Evolutionary conservation across 2,888 invertebrate species (phyloP), one percentile per base, ranked within the genome.

Genomic region (Germaria angustata): DNA sequence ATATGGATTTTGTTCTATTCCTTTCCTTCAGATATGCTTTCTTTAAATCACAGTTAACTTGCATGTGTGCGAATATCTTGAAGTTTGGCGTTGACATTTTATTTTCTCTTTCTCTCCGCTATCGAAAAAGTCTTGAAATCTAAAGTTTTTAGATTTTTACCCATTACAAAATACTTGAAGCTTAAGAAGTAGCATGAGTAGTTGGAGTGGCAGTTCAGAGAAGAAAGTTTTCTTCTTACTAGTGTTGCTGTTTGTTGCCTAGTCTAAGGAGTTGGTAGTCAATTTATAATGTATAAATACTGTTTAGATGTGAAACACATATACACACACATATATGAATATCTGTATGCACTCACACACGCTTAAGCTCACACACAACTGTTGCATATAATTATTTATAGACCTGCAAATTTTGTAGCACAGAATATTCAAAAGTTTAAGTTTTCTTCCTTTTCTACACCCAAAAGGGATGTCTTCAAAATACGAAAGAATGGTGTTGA

Each of bases 311-410:
- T 20, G n/a, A n/a, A 22, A 20, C 34, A 57, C 81, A 77, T 63
- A 76, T 81, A 82, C 75, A 84, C 84, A 76, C 59, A 72, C 80
- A 83, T 65, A 83, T 83, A 85, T 84, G 15, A 1, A 13, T 15
- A 1, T 13, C 1, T 8, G 4, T 2, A 87, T 85, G 88, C 88
- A 79, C 63, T 73, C 79, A 82, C 57, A 82, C 84, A 84, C 85
- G 86, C 85, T 87, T 87, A 88, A 86, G 81, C 84, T 85, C 85
- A 87, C 85, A 89, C 88, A 88, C 88, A 71, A 72, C 71, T 77
- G 90, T 88, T 89, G 87, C 88, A 87, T 86, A 85, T 88, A 85
- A 86, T 63, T 89, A 88, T 88, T 84, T 63, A 77, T 59, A 57
- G 61, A 46, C 61, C 46, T 49, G 63, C 11, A 57, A 32, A 51